phyloP scores from a whole-genome alignment of 2,113 vertebrate species.

The Cheirogaleus medius region DNA sequence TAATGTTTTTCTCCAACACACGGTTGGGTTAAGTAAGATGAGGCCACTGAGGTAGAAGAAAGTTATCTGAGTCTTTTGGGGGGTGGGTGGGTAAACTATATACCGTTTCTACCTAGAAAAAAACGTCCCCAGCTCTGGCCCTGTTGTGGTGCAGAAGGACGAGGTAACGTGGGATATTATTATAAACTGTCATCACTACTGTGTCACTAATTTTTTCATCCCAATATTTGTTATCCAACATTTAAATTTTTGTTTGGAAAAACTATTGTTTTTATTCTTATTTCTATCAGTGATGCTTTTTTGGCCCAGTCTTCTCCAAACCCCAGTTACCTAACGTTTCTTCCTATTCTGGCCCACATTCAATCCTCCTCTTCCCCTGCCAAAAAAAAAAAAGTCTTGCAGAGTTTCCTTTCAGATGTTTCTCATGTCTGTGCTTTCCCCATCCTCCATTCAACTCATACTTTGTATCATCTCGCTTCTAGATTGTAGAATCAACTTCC shows the following conservation, averaged over 20 bases:
- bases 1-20: conserved; percentile 23
- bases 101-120: not conserved
- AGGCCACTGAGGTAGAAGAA: not conserved
- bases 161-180: not conserved
- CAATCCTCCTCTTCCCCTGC: not conserved
- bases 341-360: not conserved
- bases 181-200: not conserved
- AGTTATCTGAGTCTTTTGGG: not conserved
- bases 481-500: not conserved
- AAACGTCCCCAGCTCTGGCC: not conserved
- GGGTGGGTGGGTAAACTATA: not conserved
- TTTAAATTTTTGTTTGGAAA: conserved; percentile 10
- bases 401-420: not conserved
- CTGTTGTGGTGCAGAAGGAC: not conserved
- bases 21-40: not conserved
- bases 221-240: not conserved
- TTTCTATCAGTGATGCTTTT: not conserved
- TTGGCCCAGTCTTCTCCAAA: not conserved
- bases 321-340: not conserved
- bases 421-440: not conserved
- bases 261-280: not conserved
- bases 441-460: not conserved
- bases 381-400: not conserved
- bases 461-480: not conserved
- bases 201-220: not conserved